Conservation (phyloP, 2,113 vertebrate genomes). For the Phrynocephalus versicolor region DNA sequence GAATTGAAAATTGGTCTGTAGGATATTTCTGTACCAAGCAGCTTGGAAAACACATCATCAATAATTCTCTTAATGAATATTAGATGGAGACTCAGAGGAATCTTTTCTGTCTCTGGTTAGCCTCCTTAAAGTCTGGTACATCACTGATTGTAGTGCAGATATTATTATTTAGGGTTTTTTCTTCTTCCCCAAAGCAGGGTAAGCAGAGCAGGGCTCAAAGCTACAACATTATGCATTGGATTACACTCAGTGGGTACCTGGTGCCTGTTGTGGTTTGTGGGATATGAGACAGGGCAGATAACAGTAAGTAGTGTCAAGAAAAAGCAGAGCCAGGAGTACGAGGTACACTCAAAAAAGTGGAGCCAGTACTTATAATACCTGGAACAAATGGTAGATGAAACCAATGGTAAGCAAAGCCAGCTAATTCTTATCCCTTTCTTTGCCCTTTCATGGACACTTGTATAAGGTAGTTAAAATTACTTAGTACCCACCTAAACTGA, state of each 20-base stretch:
- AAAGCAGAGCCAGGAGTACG: not conserved
- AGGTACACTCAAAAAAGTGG: not conserved
- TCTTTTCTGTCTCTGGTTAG: not conserved
- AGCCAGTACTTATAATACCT: not conserved
- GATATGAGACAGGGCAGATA: not conserved
- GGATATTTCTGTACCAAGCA: slow-evolving; percentile 2
- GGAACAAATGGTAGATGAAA: not conserved
- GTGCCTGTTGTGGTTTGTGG: not conserved
- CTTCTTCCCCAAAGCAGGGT: not conserved
- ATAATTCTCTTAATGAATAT: slow-evolving; percentile 21
- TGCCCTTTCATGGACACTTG: not conserved
- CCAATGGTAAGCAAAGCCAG: not conserved
- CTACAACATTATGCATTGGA: not conserved
- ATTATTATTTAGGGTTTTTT: not conserved
- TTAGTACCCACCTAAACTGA: not conserved
- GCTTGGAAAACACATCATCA: not conserved
- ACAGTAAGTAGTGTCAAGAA: not conserved
- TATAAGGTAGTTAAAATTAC: not conserved
- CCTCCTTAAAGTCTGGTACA: not conserved
- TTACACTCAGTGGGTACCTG: not conserved
- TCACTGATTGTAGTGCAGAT: not conserved
- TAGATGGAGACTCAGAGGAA: not conserved
- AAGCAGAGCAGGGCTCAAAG: not conserved
- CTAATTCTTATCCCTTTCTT: not conserved
- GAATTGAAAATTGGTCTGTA: slow-evolving; percentile 2